These are phyloP conservation scores for Pomacea canaliculata DNA, from an alignment of 2,888 invertebrate species.

Conservation along the genomic window DNA sequence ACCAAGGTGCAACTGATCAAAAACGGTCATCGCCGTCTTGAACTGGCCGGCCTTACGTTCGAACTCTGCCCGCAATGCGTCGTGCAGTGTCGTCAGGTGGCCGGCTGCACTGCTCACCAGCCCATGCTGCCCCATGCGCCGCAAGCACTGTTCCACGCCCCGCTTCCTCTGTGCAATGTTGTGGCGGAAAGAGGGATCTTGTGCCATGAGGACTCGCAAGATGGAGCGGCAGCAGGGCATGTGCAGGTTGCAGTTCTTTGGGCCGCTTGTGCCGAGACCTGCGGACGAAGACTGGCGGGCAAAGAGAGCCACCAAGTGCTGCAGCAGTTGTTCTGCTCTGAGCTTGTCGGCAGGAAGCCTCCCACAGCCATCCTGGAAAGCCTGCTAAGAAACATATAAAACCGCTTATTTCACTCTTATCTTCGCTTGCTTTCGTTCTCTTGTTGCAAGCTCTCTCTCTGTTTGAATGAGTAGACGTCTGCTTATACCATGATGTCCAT, in stretches of 20 bases:
- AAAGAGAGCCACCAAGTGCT: slow-evolving; percentile 87
- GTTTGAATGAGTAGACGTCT: too few species aligned
- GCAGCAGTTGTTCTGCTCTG: slow-evolving; percentile 83
- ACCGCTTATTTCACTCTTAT: not conserved
- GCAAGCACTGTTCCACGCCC: slow-evolving; percentile 75
- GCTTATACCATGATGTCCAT: too few species aligned
- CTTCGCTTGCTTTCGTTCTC: too few species aligned
- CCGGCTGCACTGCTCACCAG: slow-evolving; percentile 75
- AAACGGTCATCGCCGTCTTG: slow-evolving; percentile 86
- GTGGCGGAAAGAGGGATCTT: slow-evolving; percentile 75
- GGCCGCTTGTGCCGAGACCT: not conserved
- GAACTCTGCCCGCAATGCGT: slow-evolving; percentile 84
- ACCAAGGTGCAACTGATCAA: slow-evolving; percentile 74
- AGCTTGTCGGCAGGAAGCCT: slow-evolving; percentile 70
- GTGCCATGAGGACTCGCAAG: slow-evolving; percentile 70
- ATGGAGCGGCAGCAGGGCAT: slow-evolving; percentile 53
- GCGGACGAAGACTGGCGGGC: slow-evolving; percentile 55
- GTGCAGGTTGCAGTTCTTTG: slow-evolving; percentile 49
- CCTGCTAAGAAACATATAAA: not conserved
- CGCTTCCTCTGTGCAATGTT: slow-evolving; percentile 78
- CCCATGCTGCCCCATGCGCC: slow-evolving; percentile 89
- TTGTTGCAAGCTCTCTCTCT: too few species aligned
- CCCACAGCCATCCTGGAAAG: slow-evolving; percentile 69
- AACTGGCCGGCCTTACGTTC: slow-evolving; percentile 87
- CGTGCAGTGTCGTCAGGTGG: slow-evolving; percentile 80